Percentiles rank a stretch among this genome's conserved stretches.
These are phyloP conservation scores for Vulpes lagopus DNA, from an alignment of 2,113 vertebrate genomes.

Conservation along the genomic window DNA sequence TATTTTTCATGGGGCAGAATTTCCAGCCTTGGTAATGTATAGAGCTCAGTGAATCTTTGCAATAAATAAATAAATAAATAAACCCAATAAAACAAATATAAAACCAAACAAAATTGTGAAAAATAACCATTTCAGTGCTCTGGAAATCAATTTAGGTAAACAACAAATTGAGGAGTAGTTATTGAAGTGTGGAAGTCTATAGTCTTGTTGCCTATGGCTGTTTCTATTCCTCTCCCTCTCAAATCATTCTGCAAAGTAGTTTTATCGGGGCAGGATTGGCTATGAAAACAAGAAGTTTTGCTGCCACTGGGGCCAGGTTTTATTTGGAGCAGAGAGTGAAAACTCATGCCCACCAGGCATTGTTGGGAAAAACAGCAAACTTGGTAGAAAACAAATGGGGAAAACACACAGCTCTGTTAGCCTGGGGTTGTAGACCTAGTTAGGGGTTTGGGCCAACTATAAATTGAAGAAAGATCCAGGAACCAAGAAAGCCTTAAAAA, in stretches of 20 bases:
- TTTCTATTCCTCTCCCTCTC: neutral
- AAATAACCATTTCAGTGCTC: neutral
- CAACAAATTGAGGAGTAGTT: neutral
- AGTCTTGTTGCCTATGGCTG: neutral
- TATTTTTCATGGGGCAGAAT: neutral
- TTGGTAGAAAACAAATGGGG: neutral
- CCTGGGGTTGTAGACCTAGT: neutral
- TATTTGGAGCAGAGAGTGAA: conserved; percentile 11
- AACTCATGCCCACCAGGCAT: neutral
- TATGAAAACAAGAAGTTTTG: neutral
- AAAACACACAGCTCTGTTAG: neutral
- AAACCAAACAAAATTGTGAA: neutral
- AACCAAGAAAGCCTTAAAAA: neutral
- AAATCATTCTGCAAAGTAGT: neutral
- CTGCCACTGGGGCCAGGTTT: neutral
- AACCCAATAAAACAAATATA: neutral
- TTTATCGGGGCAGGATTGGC: neutral
- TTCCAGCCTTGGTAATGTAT: neutral
- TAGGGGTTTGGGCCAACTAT: neutral
- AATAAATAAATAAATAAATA: neutral
- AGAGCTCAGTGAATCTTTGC: neutral
- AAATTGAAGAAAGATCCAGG: neutral
- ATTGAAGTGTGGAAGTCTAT: neutral
- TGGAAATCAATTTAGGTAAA: neutral
- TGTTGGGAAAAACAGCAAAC: neutral